These are phyloP conservation scores for Lithobates sylvaticus DNA, from an alignment of 2,797 vertebrate genomes.

Conservation along the genomic window DNA sequence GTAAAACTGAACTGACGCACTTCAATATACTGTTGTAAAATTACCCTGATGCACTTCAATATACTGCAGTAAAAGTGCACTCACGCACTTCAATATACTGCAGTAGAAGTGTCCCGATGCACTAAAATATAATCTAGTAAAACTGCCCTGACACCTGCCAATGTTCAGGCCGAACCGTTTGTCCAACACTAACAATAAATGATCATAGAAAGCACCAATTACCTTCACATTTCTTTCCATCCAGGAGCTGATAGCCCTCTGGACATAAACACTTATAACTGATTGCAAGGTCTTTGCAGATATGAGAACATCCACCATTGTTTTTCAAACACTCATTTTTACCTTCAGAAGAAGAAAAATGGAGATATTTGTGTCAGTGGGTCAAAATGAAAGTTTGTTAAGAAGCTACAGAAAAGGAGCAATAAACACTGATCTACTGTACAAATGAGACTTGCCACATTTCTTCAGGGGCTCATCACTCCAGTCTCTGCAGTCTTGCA, in stretches of 20 bases:
- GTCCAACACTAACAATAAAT: no score
- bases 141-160: no score
- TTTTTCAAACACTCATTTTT: constrained; percentile 80
- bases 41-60: no score
- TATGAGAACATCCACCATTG: constrained; percentile 85
- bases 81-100: no score
- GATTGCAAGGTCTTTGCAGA: constrained; percentile 81
- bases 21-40: no score
- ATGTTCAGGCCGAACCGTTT: no score
- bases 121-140: no score
- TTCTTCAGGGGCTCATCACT: constrained; percentile 83
- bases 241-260: constrained; percentile 77
- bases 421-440: background rate
- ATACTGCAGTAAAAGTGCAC: no score
- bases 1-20: no score
- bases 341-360: constrained; percentile 68
- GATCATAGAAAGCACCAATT: background rate
- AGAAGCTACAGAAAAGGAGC: background rate
- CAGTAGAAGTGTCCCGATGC: no score
- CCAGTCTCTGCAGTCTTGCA: constrained; percentile 81
- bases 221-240: constrained; percentile 81
- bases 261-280: constrained; percentile 84
- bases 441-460: constrained; percentile 78
- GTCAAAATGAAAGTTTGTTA: background rate
- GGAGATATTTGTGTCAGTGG: background rate